A percentile compares a stretch with the other conserved stretches of the same genome.
Evolutionary conservation across 2,797 vertebrate genomes (phyloP).

Genomic region (Eulemur albifrons): DNA sequence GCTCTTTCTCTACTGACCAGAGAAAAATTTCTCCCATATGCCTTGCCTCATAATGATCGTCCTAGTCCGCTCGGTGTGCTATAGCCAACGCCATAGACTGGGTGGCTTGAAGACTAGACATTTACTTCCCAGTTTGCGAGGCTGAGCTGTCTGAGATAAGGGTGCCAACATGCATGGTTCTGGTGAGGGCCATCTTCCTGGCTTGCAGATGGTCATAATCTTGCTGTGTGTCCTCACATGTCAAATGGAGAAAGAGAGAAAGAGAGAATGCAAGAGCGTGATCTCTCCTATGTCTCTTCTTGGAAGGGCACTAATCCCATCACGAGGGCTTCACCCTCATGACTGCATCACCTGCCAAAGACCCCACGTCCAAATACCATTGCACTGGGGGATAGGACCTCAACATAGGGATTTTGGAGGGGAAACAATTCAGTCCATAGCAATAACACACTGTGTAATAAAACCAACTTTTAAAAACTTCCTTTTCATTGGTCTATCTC

Average conservation of each 20-base stretch:
- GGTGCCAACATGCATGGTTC: no score
- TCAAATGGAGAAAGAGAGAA: not conserved
- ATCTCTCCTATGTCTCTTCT: not conserved
- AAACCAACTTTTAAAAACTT: not conserved
- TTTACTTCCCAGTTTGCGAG: no score
- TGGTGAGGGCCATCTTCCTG: no score
- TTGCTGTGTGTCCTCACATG: no score
- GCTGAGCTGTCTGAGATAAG: no score
- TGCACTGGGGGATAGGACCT: no score
- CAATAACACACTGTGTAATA: not conserved
- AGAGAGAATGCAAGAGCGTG: no score
- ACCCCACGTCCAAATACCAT: no score
- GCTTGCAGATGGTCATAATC: no score
- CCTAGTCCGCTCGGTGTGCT: not conserved
- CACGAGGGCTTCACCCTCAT: not conserved
- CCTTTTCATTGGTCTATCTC: not conserved
- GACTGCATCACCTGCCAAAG: no score
- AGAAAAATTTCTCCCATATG: not conserved
- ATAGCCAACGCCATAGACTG: not conserved
- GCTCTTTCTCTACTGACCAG: not conserved
- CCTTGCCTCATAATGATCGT: not conserved
- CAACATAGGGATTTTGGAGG: no score
- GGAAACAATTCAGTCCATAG: not conserved
- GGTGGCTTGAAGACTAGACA: no score
- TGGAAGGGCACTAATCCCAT: not conserved